A percentile compares a stretch with the other conserved stretches of the same genome.
Conservation (phyloP, 2,888 invertebrate genomes). For the Cerceris ruficornis region DNA sequence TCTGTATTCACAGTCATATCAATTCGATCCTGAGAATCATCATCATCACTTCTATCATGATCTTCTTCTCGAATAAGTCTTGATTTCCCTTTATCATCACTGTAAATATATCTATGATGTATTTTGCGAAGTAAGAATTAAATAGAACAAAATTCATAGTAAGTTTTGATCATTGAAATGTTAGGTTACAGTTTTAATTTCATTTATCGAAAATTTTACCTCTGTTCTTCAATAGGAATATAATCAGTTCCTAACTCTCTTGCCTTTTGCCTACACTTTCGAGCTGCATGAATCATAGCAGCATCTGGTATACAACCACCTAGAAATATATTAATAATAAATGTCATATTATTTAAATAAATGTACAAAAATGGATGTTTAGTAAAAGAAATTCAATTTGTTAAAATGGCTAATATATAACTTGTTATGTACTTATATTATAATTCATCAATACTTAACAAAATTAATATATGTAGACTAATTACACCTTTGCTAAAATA, state of each 20-base stretch:
- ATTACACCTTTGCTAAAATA: neutral
- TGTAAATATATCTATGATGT: slow-evolving; percentile 40
- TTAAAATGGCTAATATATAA: no score
- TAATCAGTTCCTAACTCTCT: slow-evolving; percentile 89
- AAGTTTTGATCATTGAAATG: neutral
- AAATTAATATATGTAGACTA: neutral
- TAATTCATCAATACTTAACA: no score
- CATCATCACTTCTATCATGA: slow-evolving; percentile 92
- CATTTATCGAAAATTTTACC: slow-evolving; percentile 54
- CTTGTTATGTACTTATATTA: no score
- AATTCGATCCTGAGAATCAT: slow-evolving; percentile 88
- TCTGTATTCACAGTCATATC: slow-evolving; percentile 93
- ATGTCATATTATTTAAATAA: neutral
- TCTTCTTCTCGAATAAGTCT: slow-evolving; percentile 92
- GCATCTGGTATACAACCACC: slow-evolving; percentile 97
- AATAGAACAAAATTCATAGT: neutral
- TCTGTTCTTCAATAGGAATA: slow-evolving; percentile 83
- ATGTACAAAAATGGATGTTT: neutral
- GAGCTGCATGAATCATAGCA: slow-evolving; percentile 97
- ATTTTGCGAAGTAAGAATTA: slow-evolving; percentile 1
- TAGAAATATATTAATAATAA: slow-evolving; percentile 58
- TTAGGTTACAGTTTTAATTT: neutral
- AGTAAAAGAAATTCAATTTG: no score
- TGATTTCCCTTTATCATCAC: slow-evolving; percentile 81
- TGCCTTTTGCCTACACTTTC: slow-evolving; percentile 96